Percentiles rank a stretch among this genome's conserved stretches.
phyloP scores from a whole-genome alignment of 2,888 invertebrate species.

The Idaea straminata region DNA sequence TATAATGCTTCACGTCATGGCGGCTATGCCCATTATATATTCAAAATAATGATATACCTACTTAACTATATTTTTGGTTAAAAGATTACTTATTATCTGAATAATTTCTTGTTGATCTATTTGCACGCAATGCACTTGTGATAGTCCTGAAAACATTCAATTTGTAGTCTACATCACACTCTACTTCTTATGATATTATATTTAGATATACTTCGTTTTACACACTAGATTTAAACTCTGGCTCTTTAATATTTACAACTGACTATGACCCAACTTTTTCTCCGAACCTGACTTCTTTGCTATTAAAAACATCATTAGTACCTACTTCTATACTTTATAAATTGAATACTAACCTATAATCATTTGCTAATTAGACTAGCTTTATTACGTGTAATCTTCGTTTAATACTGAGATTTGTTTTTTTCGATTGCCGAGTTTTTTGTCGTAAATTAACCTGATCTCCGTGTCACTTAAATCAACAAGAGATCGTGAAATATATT shows the following conservation, averaged over 20 bases:
- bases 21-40: neutral
- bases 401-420: neutral
- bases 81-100: neutral
- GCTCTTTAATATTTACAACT: too few species aligned
- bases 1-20: neutral
- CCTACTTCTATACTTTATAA: neutral
- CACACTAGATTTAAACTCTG: too few species aligned
- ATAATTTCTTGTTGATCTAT: neutral
- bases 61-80: neutral
- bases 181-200: too few species aligned
- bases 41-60: neutral
- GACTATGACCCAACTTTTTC: too few species aligned
- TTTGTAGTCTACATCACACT: too few species aligned
- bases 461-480: neutral
- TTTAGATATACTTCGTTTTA: too few species aligned
- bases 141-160: too few species aligned
- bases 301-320: too few species aligned
- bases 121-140: neutral
- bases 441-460: too few species aligned
- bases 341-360: neutral
- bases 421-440: too few species aligned
- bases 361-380: neutral
- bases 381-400: neutral
- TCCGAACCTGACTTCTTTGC: too few species aligned
- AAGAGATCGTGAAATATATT: slow-evolving; percentile 27